phyloP scores from a whole-genome alignment of 1,140 invertebrate genomes.

The Nasonia longicornis region DNA sequence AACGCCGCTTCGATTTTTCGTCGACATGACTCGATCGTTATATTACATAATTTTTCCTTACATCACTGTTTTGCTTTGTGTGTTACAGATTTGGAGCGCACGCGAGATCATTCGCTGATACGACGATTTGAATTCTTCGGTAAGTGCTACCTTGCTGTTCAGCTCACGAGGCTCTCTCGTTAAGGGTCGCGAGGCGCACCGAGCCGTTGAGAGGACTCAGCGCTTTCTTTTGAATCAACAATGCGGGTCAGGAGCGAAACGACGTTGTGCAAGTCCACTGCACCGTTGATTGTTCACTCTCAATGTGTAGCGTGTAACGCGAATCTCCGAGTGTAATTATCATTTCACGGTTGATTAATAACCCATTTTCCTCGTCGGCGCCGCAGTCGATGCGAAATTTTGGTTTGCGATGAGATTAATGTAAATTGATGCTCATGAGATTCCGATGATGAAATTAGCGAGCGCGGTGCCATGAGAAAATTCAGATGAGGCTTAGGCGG shows the following conservation, averaged over 20 bases:
- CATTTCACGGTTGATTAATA: background rate
- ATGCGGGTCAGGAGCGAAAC: background rate
- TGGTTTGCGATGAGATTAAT: background rate
- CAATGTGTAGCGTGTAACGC: background rate
- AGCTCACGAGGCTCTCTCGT: background rate
- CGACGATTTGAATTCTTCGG: background rate
- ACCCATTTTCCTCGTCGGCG: background rate
- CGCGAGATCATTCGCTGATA: slow-evolving; percentile 18
- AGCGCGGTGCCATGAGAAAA: background rate
- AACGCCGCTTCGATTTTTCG: no score
- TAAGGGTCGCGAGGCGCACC: background rate
- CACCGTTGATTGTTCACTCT: background rate
- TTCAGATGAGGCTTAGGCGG: background rate
- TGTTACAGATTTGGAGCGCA: slow-evolving; percentile 18
- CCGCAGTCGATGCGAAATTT: no score
- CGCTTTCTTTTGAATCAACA: no score
- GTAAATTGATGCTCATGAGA: background rate
- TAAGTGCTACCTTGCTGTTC: background rate
- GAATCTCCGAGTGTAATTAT: background rate
- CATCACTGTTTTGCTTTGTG: background rate
- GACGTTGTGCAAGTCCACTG: background rate
- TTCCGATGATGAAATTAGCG: no score
- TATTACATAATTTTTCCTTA: slow-evolving; percentile 1
- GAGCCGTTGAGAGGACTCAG: no score
- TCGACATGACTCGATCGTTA: background rate